Percentiles rank a stretch among this genome's conserved stretches.
Evolutionary conservation across 2,888 invertebrate genomes (phyloP).

Genomic region (Lasius fuliginosus): DNA sequence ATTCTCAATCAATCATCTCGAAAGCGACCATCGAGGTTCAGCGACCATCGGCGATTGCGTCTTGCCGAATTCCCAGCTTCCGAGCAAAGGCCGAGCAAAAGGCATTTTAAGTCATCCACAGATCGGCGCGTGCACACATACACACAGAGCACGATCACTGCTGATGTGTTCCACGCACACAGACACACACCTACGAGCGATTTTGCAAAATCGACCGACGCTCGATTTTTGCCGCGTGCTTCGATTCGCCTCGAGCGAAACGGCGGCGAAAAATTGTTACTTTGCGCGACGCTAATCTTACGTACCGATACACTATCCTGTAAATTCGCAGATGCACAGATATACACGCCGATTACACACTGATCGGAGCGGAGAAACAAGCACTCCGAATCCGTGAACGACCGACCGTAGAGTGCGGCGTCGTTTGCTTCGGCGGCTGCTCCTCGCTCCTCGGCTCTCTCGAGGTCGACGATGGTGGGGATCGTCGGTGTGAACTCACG

Average conservation of each 20-base stretch:
- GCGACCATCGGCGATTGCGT: slow-evolving; percentile 22
- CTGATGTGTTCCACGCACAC: slow-evolving; percentile 36
- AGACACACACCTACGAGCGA: slow-evolving; percentile 56
- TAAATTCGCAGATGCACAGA: slow-evolving; percentile 55
- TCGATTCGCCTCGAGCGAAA: neutral
- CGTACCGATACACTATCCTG: slow-evolving; percentile 71
- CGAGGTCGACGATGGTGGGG: slow-evolving; percentile 62
- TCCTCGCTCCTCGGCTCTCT: slow-evolving; percentile 71
- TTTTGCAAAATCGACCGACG: slow-evolving; percentile 54
- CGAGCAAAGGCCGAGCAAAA: neutral
- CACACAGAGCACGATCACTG: slow-evolving; percentile 15
- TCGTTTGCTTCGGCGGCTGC: slow-evolving; percentile 75
- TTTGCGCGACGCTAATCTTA: slow-evolving; percentile 43
- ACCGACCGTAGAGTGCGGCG: slow-evolving; percentile 72
- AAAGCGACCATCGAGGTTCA: neutral
- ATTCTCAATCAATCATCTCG: neutral
- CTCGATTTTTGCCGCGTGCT: neutral
- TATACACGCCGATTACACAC: slow-evolving; percentile 72
- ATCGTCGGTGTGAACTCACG: slow-evolving; percentile 64
- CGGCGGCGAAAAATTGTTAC: slow-evolving; percentile 6
- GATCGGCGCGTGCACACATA: slow-evolving; percentile 28
- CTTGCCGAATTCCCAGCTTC: slow-evolving; percentile 20
- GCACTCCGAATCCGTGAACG: slow-evolving; percentile 72
- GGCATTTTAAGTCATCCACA: slow-evolving; percentile 29
- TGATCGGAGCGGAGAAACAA: slow-evolving; percentile 66